phyloP scores from a whole-genome alignment of 1,140 invertebrate species.

The Neodiprion virginianus region DNA sequence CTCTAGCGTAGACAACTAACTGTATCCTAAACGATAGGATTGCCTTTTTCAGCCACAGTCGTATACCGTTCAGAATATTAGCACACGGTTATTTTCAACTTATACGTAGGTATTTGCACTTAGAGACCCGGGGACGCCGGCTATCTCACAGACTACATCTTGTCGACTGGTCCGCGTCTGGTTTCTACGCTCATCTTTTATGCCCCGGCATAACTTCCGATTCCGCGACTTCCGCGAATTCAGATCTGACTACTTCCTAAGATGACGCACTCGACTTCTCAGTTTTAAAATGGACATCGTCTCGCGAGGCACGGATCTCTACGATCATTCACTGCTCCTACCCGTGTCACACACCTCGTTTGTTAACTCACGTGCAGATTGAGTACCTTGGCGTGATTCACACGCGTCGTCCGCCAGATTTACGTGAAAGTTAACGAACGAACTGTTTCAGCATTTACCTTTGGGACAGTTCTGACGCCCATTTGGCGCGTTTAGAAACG shows the following conservation, averaged over 20 bases:
- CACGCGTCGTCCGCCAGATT: background rate
- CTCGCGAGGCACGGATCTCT: background rate
- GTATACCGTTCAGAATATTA: no score
- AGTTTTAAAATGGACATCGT: background rate
- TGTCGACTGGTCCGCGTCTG: background rate
- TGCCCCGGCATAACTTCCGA: background rate
- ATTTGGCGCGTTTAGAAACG: background rate
- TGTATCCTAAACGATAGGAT: no score
- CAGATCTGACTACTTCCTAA: background rate
- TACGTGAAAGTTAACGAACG: background rate
- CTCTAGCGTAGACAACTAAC: no score
- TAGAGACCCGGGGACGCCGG: background rate
- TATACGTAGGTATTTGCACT: background rate
- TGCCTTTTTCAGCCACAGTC: no score
- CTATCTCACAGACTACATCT: background rate
- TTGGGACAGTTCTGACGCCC: background rate
- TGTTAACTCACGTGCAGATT: background rate
- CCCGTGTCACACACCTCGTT: background rate
- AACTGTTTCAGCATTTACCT: background rate
- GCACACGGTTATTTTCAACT: no score
- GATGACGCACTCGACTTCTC: background rate
- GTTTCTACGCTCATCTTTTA: background rate
- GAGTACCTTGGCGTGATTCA: background rate
- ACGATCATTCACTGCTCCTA: background rate
- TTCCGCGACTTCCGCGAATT: background rate